Percentiles rank a stretch among this genome's conserved stretches.
Evolutionary conservation across 2,113 vertebrate species (phyloP).

Genomic region (Scomber scombrus): DNA sequence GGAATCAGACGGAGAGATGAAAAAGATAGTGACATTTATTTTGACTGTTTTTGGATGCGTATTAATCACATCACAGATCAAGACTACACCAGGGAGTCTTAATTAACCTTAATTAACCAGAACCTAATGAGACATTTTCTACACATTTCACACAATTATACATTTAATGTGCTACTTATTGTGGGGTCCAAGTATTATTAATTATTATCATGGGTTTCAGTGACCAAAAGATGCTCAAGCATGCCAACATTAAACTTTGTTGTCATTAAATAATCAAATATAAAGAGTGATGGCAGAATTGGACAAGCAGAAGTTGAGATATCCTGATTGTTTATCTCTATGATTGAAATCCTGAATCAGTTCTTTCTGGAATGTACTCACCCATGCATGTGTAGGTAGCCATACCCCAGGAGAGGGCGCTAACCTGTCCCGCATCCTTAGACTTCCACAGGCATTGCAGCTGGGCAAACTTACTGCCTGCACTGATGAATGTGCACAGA

Average conservation of each 20-base stretch:
- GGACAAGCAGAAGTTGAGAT: too few relatives aligned
- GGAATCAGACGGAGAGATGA: neutral
- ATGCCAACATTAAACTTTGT: neutral
- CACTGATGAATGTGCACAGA: constrained; percentile 90
- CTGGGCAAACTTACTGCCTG: constrained; percentile 91
- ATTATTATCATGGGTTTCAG: neutral
- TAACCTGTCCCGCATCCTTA: constrained; percentile 87
- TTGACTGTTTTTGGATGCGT: neutral
- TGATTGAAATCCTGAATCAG: too few relatives aligned
- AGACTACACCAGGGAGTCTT: neutral
- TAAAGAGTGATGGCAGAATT: too few relatives aligned
- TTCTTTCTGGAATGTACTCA: constrained; percentile 75
- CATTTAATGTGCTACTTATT: neutral
- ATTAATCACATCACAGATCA: neutral
- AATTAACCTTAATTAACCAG: neutral
- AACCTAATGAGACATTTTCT: neutral
- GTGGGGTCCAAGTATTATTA: neutral
- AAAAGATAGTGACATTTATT: neutral
- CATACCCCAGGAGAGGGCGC: constrained; percentile 90
- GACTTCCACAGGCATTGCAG: constrained; percentile 91
- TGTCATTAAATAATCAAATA: too few relatives aligned
- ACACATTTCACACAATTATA: neutral
- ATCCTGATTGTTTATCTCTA: too few relatives aligned
- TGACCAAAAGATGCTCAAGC: neutral
- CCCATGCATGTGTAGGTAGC: constrained; percentile 89